These are phyloP conservation scores for Eurystomus glaucurus DNA, from an alignment of 2,797 vertebrate species.

Conservation along the genomic window DNA sequence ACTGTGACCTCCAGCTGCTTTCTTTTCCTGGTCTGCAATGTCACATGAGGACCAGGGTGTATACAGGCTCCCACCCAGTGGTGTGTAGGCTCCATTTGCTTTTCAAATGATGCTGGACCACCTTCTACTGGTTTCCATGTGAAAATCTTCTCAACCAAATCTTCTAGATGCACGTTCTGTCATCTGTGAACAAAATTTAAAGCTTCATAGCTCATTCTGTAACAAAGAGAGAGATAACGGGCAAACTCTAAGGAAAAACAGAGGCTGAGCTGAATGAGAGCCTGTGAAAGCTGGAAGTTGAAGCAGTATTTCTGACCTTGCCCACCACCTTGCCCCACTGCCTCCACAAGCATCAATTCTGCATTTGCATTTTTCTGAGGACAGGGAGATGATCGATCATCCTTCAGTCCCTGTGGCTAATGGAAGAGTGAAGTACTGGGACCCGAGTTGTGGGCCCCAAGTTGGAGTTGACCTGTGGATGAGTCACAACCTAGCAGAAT, in stretches of 20 bases:
- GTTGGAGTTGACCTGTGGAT: too few species aligned
- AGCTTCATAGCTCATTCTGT: neutral
- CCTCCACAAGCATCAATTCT: neutral
- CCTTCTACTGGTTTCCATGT: neutral
- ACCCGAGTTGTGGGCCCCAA: too few species aligned
- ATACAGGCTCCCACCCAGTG: neutral
- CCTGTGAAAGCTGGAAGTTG: neutral
- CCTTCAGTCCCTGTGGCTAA: neutral
- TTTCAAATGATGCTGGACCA: neutral
- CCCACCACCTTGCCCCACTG: neutral
- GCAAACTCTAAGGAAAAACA: neutral
- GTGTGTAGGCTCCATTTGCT: neutral
- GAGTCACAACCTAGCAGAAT: too few species aligned
- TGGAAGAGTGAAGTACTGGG: neutral
- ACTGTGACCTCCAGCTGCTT: neutral
- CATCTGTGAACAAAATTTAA: neutral
- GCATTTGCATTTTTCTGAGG: neutral
- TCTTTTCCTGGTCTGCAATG: neutral
- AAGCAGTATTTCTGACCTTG: neutral
- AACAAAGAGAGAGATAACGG: neutral
- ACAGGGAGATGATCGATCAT: fast-evolving
- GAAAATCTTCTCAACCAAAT: neutral
- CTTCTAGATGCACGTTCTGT: neutral
- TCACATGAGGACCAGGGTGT: neutral
- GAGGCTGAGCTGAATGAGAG: neutral